Base-by-base conservation (phyloP, 2,113 vertebrate species). In the Pyrgilauda ruficollis region DNA sequence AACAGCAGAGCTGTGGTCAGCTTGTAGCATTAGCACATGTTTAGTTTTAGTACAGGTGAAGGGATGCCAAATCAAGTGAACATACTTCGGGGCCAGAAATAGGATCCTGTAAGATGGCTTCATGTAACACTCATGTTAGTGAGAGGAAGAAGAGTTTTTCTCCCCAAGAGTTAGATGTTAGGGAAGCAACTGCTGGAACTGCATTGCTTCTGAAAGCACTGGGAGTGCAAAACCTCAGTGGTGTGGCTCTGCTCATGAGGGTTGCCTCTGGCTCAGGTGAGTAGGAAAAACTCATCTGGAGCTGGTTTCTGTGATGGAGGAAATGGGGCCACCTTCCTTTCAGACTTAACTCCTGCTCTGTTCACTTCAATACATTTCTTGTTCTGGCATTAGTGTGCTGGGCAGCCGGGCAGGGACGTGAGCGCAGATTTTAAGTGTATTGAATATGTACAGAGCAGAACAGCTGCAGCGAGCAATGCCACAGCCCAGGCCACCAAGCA, bases 341-440 rank as follows among this genome's bases (percentile, higher is more conserved):
- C 55, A 2, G 9, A 23, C 9, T 37, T 30, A 46, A 35, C 50
- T 63, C 56, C 69, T 35, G 12, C 41, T 58, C n/a, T 69, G 20
- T 43, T 87, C 15, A 3, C 17, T 59, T 76, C 46, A 53, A 11
- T 55, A 47, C n/a, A 50, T 13, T 37, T 17, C 33, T 33, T 41
- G 4, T 41, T 73, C 53, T 16, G 2, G 49, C 26, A 24, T 46
- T 30, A 56, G 28, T 4, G 6, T 68, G 37, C 70, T 61, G 64
- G 66, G 75, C 50, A 74, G 69, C 26, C 0, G 1, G 13, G n/a
- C 6, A 56, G 46, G 61, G 59, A 61, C 0, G 1, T 0, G 21
- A 76, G 58, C 16, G 28, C 24, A 61, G 52, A 31, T 56, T 75
- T 90, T 23, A 72, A 61, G 23, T 20, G 35, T 20, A 33, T 61